Percentiles rank a stretch among this genome's conserved stretches.
phyloP scores from a whole-genome alignment of 2,888 invertebrate genomes.

The Graphium colonna region DNA sequence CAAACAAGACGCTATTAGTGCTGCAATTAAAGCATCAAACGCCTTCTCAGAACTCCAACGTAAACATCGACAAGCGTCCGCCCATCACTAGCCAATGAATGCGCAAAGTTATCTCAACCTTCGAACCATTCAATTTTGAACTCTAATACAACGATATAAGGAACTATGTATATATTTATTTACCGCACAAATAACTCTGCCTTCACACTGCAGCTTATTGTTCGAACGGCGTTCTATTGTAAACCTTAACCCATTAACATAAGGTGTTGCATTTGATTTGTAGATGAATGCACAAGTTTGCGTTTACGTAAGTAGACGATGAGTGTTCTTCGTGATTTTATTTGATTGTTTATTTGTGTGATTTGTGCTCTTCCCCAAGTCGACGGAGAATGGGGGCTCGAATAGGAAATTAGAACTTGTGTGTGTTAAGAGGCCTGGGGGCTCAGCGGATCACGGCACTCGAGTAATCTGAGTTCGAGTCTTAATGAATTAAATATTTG shows the following conservation, averaged over 20 bases:
- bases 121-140: constrained; percentile 26
- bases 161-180: no score
- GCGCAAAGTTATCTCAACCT: constrained; percentile 28
- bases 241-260: no score
- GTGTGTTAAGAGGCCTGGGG: constrained; percentile 15
- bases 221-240: no score
- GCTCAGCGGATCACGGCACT: constrained; percentile 6
- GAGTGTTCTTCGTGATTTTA: constrained; percentile 65
- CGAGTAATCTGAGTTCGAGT: neutral
- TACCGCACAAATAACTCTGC: no score
- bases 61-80: constrained; percentile 34
- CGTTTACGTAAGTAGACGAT: constrained; percentile 54
- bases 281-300: constrained; percentile 17
- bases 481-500: neutral
- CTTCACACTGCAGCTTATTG: no score
- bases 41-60: constrained; percentile 26
- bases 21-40: constrained; percentile 28
- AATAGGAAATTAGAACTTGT: constrained; percentile 45
- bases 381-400: neutral
- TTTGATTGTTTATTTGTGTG: constrained; percentile 70
- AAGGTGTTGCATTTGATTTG: no score
- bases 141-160: constrained; percentile 32
- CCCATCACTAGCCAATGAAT: constrained; percentile 47
- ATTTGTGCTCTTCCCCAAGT: constrained; percentile 42
- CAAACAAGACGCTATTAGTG: constrained; percentile 19